Percentiles rank a stretch among this genome's conserved stretches.
Conservation (phyloP, 2,888 invertebrate species). For the Iselma pallidipennis region DNA sequence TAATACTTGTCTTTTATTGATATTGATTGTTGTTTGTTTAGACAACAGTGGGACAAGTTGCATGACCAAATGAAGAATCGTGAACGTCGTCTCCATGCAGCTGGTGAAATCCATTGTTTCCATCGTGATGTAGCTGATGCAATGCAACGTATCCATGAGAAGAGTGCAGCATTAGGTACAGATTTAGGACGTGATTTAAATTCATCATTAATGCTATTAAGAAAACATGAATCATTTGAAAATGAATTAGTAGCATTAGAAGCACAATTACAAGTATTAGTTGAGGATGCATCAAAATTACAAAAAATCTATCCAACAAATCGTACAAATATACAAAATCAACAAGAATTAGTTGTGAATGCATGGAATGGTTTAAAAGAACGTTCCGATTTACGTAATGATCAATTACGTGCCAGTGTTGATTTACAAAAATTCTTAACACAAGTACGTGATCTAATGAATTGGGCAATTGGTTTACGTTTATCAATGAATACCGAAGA, state of each 20-base stretch:
- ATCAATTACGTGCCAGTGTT: constrained; percentile 82
- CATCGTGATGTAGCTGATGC: constrained; percentile 95
- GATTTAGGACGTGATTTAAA: constrained; percentile 79
- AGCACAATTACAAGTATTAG: constrained; percentile 85
- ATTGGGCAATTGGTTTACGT: constrained; percentile 83
- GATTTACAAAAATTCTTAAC: constrained; percentile 89
- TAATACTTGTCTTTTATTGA: neutral
- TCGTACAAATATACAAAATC: constrained; percentile 84
- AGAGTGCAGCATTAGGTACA: constrained; percentile 81
- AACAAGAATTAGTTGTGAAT: constrained; percentile 82
- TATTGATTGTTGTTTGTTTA: constrained; percentile 44
- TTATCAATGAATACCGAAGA: constrained; percentile 79
- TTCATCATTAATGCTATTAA: constrained; percentile 77
- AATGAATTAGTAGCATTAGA: constrained; percentile 92
- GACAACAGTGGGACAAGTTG: constrained; percentile 85
- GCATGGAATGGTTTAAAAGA: constrained; percentile 89
- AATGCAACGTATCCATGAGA: constrained; percentile 85
- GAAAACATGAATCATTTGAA: constrained; percentile 91
- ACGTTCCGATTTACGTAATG: constrained; percentile 76
- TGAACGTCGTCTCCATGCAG: constrained; percentile 86
- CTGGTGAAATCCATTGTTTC: constrained; percentile 96
- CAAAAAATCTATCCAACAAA: constrained; percentile 90
- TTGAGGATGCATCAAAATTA: constrained; percentile 89
- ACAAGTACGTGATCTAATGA: constrained; percentile 80
- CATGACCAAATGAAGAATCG: constrained; percentile 85